These are phyloP conservation scores for Ophraella communa DNA, from an alignment of 2,888 invertebrate species.

Conservation along the genomic window DNA sequence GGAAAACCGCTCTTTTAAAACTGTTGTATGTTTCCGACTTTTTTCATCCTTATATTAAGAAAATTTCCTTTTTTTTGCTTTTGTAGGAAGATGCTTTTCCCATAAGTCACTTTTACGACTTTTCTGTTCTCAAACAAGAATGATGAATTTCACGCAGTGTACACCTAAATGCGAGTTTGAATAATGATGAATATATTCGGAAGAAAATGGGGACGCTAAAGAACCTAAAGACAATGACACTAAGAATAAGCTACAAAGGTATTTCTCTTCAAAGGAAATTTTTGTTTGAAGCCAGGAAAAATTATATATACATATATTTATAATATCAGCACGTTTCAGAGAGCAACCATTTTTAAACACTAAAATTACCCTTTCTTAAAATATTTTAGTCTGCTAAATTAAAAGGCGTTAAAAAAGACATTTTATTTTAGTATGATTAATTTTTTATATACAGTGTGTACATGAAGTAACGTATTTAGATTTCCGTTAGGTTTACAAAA, in stretches of 20 bases:
- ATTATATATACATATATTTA: background rate
- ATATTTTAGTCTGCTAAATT: too few relatives aligned
- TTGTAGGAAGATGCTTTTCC: slow-evolving; percentile 23
- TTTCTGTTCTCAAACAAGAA: slow-evolving; percentile 26
- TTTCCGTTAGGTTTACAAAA: too few relatives aligned
- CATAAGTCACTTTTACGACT: slow-evolving; percentile 25
- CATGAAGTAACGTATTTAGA: too few relatives aligned
- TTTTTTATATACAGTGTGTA: too few relatives aligned
- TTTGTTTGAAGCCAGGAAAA: background rate
- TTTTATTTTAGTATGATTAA: too few relatives aligned
- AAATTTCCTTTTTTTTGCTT: slow-evolving; percentile 18
- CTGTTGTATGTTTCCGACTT: slow-evolving; percentile 19
- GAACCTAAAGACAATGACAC: background rate
- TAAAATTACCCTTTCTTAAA: too few relatives aligned
- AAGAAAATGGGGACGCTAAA: background rate
- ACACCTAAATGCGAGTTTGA: slow-evolving; percentile 24
- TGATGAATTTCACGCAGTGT: slow-evolving; percentile 25
- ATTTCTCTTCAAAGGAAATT: background rate
- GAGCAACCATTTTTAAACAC: background rate
- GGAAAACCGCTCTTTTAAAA: slow-evolving; percentile 12
- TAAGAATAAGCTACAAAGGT: background rate
- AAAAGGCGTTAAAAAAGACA: too few relatives aligned
- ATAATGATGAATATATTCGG: slow-evolving; percentile 25
- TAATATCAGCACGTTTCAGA: background rate
- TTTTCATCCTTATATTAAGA: slow-evolving; percentile 11